Evolutionary conservation across 1,140 invertebrate species (phyloP).

Genomic region (Drosophila burlai): DNA sequence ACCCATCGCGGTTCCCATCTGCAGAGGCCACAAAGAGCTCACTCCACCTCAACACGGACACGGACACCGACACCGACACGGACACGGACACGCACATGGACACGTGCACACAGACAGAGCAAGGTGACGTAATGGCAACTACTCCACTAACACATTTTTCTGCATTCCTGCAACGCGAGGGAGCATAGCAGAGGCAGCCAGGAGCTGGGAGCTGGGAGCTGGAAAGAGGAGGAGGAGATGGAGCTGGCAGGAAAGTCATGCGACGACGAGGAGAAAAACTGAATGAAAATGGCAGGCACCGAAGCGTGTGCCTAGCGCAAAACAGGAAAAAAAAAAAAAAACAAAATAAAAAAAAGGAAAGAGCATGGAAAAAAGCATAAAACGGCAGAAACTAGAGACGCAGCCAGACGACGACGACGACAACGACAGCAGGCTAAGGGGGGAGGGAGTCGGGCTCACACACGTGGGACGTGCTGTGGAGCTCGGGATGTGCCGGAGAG

Average conservation of each 20-base stretch:
- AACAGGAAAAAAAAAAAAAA: slow-evolving; percentile 2
- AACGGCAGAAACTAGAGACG: slow-evolving; percentile 53
- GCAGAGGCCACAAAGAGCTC: slow-evolving; percentile 32
- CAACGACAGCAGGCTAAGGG: slow-evolving; percentile 1
- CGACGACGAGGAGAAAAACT: slow-evolving; percentile 70
- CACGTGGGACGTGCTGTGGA: slow-evolving; percentile 52
- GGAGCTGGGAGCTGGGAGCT: background rate
- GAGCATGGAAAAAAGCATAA: slow-evolving; percentile 33
- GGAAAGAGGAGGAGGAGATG: background rate
- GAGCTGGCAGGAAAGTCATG: slow-evolving; percentile 24
- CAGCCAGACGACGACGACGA: slow-evolving; percentile 45
- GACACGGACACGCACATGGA: slow-evolving; percentile 38
- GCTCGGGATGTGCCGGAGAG: slow-evolving; percentile 8
- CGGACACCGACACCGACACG: slow-evolving; percentile 23
- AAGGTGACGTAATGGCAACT: slow-evolving; percentile 85
- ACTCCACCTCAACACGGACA: slow-evolving; percentile 20
- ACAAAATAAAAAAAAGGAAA: slow-evolving; percentile 19
- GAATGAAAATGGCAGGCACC: slow-evolving; percentile 78
- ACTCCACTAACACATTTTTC: slow-evolving; percentile 85
- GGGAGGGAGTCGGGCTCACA: slow-evolving; percentile 16
- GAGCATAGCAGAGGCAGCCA: slow-evolving; percentile 6
- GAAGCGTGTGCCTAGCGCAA: slow-evolving; percentile 70
- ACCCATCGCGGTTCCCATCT: slow-evolving; percentile 19
- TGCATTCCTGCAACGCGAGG: slow-evolving; percentile 76
- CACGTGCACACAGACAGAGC: slow-evolving; percentile 33